These are phyloP conservation scores for Piaya cayana DNA, from an alignment of 2,113 vertebrate species.

Conservation along the genomic window DNA sequence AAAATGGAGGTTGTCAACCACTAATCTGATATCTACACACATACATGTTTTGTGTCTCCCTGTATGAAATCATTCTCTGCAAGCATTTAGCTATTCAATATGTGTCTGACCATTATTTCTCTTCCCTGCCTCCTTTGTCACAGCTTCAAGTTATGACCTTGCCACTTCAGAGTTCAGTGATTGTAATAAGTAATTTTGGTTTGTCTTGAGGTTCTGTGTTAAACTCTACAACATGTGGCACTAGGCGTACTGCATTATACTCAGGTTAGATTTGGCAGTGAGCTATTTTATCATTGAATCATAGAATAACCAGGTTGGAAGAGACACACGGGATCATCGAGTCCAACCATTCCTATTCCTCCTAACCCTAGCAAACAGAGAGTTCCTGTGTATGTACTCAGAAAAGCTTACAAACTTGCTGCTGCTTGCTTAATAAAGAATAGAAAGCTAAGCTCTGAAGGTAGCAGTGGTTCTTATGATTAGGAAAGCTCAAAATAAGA, in stretches of 20 bases:
- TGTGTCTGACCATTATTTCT: neutral
- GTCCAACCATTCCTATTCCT: no score
- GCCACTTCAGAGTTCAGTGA: neutral
- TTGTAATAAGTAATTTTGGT: neutral
- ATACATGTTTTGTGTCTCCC: constrained; percentile 2
- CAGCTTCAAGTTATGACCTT: neutral
- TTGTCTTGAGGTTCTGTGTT: neutral
- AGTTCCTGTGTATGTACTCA: rapidly evolving
- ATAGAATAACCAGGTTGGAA: no score
- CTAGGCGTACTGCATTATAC: neutral
- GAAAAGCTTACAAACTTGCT: neutral
- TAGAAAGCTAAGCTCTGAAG: neutral
- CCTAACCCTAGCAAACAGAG: neutral
- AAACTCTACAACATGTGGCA: neutral
- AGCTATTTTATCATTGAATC: neutral
- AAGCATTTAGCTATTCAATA: constrained; percentile 13
- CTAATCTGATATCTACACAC: constrained; percentile 19
- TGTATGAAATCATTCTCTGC: constrained; percentile 38
- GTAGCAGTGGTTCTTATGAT: neutral
- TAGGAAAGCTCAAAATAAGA: neutral
- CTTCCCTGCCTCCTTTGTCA: neutral
- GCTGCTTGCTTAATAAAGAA: neutral
- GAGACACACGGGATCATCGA: no score
- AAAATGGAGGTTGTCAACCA: neutral
- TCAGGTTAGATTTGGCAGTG: neutral